A percentile compares a stretch with the other conserved stretches of the same genome.
Evolutionary conservation across 2,113 vertebrate genomes (phyloP).

Genomic region (Plestiodon gilberti): DNA sequence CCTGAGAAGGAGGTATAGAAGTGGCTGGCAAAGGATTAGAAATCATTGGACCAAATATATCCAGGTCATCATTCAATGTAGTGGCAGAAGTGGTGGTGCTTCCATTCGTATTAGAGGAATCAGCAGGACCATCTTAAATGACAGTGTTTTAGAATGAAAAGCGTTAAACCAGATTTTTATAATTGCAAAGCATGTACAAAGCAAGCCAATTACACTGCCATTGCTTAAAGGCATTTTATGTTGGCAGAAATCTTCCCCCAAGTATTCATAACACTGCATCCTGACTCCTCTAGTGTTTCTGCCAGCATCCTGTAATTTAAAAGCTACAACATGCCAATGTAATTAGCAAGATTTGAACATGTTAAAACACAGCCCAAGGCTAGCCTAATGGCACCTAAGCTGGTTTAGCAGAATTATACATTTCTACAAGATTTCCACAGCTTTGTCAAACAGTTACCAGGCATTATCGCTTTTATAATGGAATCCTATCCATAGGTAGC

Average conservation of each 20-base stretch:
- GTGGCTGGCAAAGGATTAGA: constrained; percentile 92
- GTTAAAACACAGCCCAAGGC: neutral
- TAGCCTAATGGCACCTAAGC: neutral
- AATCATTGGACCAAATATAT: constrained; percentile 98
- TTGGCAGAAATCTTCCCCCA: constrained; percentile 4
- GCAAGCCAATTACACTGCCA: neutral
- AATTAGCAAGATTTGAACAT: constrained; percentile 25
- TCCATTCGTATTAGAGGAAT: constrained; percentile 77
- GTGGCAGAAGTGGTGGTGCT: constrained; percentile 66
- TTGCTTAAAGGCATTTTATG: neutral
- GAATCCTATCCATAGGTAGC: neutral
- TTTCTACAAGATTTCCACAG: neutral
- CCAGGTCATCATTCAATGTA: constrained; percentile 86
- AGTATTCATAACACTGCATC: neutral
- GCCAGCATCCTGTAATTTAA: constrained; percentile 1
- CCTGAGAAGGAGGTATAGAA: constrained; percentile 75
- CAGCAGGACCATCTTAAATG: constrained; percentile 85
- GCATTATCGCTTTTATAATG: neutral
- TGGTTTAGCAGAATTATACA: neutral
- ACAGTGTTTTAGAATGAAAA: constrained; percentile 6
- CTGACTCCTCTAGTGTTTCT: neutral
- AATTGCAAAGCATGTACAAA: constrained; percentile 19
- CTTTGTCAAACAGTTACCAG: neutral
- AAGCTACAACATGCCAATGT: neutral
- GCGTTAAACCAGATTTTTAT: constrained; percentile 33